A percentile compares a stretch with the other conserved stretches of the same genome.
phyloP scores from a whole-genome alignment of 2,888 invertebrate species.

The Scrobipalpa costella region DNA sequence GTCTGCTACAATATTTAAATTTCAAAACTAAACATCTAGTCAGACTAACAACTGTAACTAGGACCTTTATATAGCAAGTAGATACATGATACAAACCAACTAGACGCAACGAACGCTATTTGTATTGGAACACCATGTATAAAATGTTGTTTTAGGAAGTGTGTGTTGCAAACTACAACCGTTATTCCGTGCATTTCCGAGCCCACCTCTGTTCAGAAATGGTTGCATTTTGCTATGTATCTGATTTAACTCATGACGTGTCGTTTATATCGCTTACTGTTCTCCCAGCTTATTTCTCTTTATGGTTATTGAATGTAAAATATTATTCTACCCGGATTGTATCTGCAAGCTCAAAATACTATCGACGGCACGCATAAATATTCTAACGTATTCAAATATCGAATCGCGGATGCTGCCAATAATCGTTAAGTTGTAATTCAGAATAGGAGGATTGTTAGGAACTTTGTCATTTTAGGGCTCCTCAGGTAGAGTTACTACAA shows the following conservation, averaged over 20 bases:
- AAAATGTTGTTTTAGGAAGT: conserved; percentile 17
- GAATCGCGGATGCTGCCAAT: conserved; percentile 8
- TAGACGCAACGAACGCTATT: neutral
- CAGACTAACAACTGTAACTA: neutral
- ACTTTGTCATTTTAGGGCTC: conserved; percentile 28
- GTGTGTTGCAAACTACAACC: conserved; percentile 12
- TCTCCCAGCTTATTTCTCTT: conserved; percentile 64
- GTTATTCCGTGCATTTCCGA: conserved; percentile 18
- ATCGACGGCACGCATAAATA: conserved; percentile 27
- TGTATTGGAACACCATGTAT: neutral
- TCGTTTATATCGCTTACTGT: conserved; percentile 66
- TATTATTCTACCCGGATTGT: conserved; percentile 37
- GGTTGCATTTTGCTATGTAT: conserved; percentile 75
- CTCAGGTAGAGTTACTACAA: conserved; percentile 11
- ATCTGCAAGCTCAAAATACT: conserved; percentile 29
- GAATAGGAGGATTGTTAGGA: conserved; percentile 17
- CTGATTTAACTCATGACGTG: conserved; percentile 72
- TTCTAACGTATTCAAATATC: conserved; percentile 12
- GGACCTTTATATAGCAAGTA: neutral
- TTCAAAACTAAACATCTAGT: neutral
- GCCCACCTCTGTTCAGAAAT: conserved; percentile 44
- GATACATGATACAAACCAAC: neutral
- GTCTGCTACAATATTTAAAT: no score
- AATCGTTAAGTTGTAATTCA: conserved; percentile 18
- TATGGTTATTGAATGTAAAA: conserved; percentile 54